phyloP scores from a whole-genome alignment of 2,797 vertebrate species.

The Chaunax sp. region DNA sequence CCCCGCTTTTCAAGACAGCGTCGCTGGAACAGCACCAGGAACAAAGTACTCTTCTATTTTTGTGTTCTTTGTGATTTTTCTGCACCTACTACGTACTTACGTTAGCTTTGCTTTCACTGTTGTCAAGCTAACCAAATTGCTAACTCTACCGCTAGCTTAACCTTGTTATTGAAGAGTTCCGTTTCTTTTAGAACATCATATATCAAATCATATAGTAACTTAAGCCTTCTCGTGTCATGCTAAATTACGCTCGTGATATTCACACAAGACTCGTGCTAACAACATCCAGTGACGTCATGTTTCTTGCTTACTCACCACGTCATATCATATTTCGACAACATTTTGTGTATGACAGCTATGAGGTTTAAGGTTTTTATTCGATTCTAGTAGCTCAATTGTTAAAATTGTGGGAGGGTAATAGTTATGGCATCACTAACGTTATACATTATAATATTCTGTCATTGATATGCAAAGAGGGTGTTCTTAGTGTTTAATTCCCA shows the following conservation, averaged over 20 bases:
- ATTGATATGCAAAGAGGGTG: not conserved
- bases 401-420: not conserved
- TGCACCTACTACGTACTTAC: not conserved
- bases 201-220: not conserved
- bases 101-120: constrained; percentile 1
- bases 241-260: too few species aligned
- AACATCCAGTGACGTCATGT: too few species aligned
- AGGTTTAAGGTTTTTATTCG: not conserved
- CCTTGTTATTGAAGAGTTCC: not conserved
- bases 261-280: too few species aligned
- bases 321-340: not conserved
- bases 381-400: not conserved
- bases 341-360: not conserved
- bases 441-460: not conserved
- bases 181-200: rapidly evolving
- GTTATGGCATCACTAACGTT: too few species aligned
- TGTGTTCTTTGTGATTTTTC: not conserved
- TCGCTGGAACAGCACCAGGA: not conserved
- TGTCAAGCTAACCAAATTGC: not conserved
- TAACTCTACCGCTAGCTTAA: not conserved
- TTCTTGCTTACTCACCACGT: not conserved
- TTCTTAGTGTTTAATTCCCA: constrained; percentile 26
- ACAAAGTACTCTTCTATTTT: constrained; percentile 19
- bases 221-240: not conserved
- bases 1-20: not conserved